These are phyloP conservation scores for Drosophila buzzatii DNA, from an alignment of 2,888 invertebrate genomes.

Conservation along the genomic window DNA sequence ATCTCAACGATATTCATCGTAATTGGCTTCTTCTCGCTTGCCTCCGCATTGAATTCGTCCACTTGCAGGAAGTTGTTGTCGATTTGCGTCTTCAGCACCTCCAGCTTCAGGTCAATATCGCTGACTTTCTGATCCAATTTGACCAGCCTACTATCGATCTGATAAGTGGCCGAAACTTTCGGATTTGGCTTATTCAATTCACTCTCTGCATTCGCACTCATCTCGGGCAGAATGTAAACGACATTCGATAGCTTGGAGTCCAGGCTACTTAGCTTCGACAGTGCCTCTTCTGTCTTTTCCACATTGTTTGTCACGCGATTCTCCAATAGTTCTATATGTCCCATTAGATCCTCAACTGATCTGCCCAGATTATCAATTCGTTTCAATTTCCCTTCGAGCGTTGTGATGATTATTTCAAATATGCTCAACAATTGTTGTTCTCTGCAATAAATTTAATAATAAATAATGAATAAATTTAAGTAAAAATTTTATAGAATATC, in stretches of 20 bases:
- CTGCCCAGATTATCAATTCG: slow-evolving; percentile 95
- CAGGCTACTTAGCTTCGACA: slow-evolving; percentile 90
- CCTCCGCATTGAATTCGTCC: slow-evolving; percentile 94
- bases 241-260: slow-evolving; percentile 91
- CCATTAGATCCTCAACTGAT: slow-evolving; percentile 94
- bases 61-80: slow-evolving; percentile 92
- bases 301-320: slow-evolving; percentile 93
- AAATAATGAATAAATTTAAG: not conserved
- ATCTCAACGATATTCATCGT: slow-evolving; percentile 93
- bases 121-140: slow-evolving; percentile 93
- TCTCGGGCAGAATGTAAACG: slow-evolving; percentile 80
- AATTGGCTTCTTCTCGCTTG: slow-evolving; percentile 94
- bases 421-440: slow-evolving; percentile 95
- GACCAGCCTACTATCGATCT: slow-evolving; percentile 89
- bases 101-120: slow-evolving; percentile 92
- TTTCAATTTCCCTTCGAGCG: slow-evolving; percentile 94
- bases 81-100: slow-evolving; percentile 92
- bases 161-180: slow-evolving; percentile 70
- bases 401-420: slow-evolving; percentile 95
- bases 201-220: slow-evolving; percentile 45
- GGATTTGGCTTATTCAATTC: slow-evolving; percentile 59
- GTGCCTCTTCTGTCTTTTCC: slow-evolving; percentile 93
- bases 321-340: slow-evolving; percentile 93
- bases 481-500: too few relatives aligned
- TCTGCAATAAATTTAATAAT: slow-evolving; percentile 84